These are phyloP conservation scores for Aurelia sp. DNA, from an alignment of 30 jellyfish, hydroid and myxozoan genomes.

Conservation along the genomic window DNA sequence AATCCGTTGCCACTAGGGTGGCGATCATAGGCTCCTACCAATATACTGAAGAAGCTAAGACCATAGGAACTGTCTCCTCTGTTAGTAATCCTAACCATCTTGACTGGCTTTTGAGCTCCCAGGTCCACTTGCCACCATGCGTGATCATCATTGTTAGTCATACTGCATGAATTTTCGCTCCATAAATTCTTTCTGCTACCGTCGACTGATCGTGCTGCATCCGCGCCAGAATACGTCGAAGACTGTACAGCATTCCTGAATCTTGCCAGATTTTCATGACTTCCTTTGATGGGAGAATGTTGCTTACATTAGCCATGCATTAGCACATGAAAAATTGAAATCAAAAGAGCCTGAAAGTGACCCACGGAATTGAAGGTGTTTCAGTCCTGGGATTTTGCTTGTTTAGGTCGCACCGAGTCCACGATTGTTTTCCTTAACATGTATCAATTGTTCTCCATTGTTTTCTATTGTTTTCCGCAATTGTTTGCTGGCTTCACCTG, in stretches of 20 bases:
- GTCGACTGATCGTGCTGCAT: not conserved
- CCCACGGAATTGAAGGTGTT: no score
- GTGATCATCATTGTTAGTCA: not conserved
- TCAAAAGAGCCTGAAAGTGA: no score
- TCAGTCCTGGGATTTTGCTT: no score
- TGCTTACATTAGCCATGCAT: not conserved
- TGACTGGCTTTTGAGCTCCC: not conserved
- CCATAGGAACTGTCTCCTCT: not conserved
- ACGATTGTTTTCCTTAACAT: no score
- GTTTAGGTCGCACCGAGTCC: no score
- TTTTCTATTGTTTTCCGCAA: no score
- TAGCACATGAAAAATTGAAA: no score
- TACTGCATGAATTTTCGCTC: not conserved
- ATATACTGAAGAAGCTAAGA: not conserved
- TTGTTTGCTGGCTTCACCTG: no score
- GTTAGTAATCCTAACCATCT: not conserved
- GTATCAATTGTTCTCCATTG: no score
- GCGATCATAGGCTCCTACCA: not conserved
- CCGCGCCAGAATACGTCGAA: not conserved
- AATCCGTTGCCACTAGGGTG: not conserved
- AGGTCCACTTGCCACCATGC: constrained; percentile 13
- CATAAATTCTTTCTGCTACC: not conserved
- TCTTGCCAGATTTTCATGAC: not conserved
- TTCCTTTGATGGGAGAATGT: not conserved
- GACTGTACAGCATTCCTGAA: not conserved